Evolutionary conservation across 2,797 vertebrate genomes (phyloP), one percentile per base, ranked within the genome.

Genomic region (Dendrocincla tyrannina): DNA sequence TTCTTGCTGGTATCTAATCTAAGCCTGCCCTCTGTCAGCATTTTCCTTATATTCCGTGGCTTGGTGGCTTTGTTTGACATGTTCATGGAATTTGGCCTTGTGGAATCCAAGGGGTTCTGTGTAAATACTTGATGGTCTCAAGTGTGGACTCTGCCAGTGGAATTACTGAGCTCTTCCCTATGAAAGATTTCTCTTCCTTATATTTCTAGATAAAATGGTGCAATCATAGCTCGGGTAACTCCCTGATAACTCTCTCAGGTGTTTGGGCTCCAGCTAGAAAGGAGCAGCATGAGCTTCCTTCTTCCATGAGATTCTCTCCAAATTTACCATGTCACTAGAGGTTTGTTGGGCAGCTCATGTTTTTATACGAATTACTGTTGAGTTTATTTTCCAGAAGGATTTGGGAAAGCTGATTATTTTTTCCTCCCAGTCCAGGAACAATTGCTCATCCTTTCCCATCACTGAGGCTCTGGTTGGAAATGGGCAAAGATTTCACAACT

Each of bases 381-480:
- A 52, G 46, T 74, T 94, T 64, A 56, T 86, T 93, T 92, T 94
- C 76, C 62, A n/a, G 68, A 69, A 85, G 23, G 28, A 78, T 55
- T 83, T 89, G 55, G 52, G 73, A 74, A 92, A 76, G 46, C 63
- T 77, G 80, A n/a, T 87, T 53, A 28, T 85, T 86, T 88, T 91
- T 90, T 75, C 39, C 55, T 95, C 41, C 47, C n/a, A 28, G 25
- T 91, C 70, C 85, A 91, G 73, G 85, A 97, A 86, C 6, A 32
- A 52, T 88, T 93, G 88, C 85, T 96, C 91, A 70, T 88, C 70
- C 15, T 84, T 96, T 95, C 93, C 88, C 63, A 88, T 91, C 77
- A 50, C 47, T 39, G 63, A 77, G 66, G 59, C 50, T 46, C 47
- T 91, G 74, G 59, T 46, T 73, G 85, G 67, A 83, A 83, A 50